phyloP scores from a whole-genome alignment of 2,888 invertebrate genomes.

The Eristalis pertinax region DNA sequence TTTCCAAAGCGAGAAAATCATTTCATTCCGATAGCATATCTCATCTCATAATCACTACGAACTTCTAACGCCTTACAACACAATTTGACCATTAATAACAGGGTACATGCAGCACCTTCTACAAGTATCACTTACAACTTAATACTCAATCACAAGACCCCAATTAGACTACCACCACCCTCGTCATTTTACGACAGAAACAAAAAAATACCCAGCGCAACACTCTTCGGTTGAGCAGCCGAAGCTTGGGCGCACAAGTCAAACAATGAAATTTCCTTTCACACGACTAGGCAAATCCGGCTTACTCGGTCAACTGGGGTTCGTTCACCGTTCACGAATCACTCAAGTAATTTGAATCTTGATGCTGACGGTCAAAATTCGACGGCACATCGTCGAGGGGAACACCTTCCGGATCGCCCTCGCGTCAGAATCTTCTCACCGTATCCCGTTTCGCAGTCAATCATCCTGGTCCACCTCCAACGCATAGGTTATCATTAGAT shows the following conservation, averaged over 20 bases:
- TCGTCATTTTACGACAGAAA: neutral
- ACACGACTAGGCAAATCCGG: slow-evolving; percentile 70
- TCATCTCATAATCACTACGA: slow-evolving; percentile 10
- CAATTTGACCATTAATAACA: slow-evolving; percentile 39
- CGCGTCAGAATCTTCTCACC: neutral
- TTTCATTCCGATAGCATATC: neutral
- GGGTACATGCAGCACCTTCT: slow-evolving; percentile 20
- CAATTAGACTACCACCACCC: slow-evolving; percentile 45
- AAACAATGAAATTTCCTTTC: slow-evolving; percentile 60
- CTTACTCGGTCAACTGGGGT: slow-evolving; percentile 60
- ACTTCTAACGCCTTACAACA: slow-evolving; percentile 31
- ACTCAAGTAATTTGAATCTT: slow-evolving; percentile 57
- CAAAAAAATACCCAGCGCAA: neutral
- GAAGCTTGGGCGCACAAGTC: slow-evolving; percentile 1
- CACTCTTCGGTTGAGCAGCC: neutral
- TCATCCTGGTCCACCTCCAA: slow-evolving; percentile 45
- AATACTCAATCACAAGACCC: slow-evolving; percentile 58
- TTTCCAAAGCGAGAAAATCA: neutral
- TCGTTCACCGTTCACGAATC: neutral
- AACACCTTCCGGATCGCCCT: neutral
- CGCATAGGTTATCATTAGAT: slow-evolving; percentile 51
- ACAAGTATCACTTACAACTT: slow-evolving; percentile 57
- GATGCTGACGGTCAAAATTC: slow-evolving; percentile 35
- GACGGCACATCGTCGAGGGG: neutral
- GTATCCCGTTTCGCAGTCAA: slow-evolving; percentile 31